Conservation (phyloP, 2,888 invertebrate genomes). For the Lampropteryx suffumata region DNA sequence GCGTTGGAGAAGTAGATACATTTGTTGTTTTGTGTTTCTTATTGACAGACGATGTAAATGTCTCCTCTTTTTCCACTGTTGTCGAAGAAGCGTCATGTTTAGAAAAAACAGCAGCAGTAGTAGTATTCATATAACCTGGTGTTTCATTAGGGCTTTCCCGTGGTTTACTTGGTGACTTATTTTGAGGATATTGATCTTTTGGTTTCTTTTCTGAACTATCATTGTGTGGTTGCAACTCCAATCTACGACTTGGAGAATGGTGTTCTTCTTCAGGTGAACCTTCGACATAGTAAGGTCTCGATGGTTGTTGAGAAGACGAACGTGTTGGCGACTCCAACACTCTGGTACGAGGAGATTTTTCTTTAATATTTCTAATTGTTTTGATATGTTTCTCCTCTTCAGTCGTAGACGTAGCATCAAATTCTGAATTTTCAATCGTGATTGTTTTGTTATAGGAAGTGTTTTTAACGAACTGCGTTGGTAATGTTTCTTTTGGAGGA, state of each 20-base stretch:
- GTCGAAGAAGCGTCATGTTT: slow-evolving; percentile 22
- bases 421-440: slow-evolving; percentile 31
- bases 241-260: slow-evolving; percentile 10
- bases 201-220: slow-evolving; percentile 11
- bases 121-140: slow-evolving; percentile 29
- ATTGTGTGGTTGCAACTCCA: slow-evolving; percentile 2
- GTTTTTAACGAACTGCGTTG: slow-evolving; percentile 23
- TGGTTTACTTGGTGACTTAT: slow-evolving; percentile 9
- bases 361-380: slow-evolving; percentile 16
- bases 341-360: slow-evolving; percentile 25
- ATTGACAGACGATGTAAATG: slow-evolving; percentile 9
- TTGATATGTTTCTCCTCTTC: slow-evolving; percentile 28
- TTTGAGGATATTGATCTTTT: slow-evolving; percentile 15
- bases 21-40: slow-evolving; percentile 17
- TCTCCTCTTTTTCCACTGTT: slow-evolving; percentile 24
- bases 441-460: slow-evolving; percentile 27
- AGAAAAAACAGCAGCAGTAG: slow-evolving; percentile 30
- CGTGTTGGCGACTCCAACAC: slow-evolving; percentile 31
- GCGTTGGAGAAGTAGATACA: slow-evolving; percentile 23
- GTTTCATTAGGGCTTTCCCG: slow-evolving; percentile 21
- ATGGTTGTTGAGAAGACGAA: slow-evolving; percentile 21
- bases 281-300: too few species aligned
- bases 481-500: slow-evolving; percentile 20
- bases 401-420: slow-evolving; percentile 28
- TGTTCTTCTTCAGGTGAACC: slow-evolving; percentile 27